Evolutionary conservation across 2,797 vertebrate genomes (phyloP).

Genomic region (Clamator glandarius): DNA sequence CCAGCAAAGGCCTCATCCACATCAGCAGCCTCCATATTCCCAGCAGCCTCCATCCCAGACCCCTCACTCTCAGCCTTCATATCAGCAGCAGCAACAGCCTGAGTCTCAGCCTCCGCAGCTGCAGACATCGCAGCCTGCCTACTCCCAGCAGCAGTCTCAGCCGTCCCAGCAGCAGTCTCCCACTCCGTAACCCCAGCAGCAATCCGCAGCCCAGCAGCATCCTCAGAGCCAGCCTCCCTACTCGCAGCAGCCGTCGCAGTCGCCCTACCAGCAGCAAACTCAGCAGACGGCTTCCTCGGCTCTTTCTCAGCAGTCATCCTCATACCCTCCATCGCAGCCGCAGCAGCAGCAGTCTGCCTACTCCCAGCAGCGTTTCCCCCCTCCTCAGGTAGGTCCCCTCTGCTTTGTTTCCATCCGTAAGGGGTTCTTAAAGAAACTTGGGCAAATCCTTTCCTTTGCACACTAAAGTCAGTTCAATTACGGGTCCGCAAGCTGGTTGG

Average conservation of each 20-base stretch:
- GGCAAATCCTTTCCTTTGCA: background rate
- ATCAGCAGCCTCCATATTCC: conserved; percentile 85
- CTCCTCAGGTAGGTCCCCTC: conserved; percentile 84
- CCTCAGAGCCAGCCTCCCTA: conserved; percentile 89
- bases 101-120: conserved; percentile 87
- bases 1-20: conserved; percentile 84
- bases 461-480: fast-evolving
- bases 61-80: conserved; percentile 87
- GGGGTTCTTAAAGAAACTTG: background rate
- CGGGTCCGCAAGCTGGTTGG: background rate
- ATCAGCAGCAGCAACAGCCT: conserved; percentile 83
- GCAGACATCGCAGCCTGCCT: conserved; percentile 85
- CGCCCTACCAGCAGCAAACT: conserved; percentile 83
- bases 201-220: conserved; percentile 83
- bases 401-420: background rate
- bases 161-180: conserved; percentile 87
- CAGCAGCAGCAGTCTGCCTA: conserved; percentile 89
- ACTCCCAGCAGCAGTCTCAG: conserved; percentile 87
- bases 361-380: conserved; percentile 94
- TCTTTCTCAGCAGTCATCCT: conserved; percentile 77
- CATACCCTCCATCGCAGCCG: conserved; percentile 75
- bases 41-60: conserved; percentile 87
- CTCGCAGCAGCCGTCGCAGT: conserved; percentile 87
- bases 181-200: conserved; percentile 88
- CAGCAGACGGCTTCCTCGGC: conserved; percentile 82